Evolutionary conservation across 2,888 invertebrate genomes (phyloP).

Genomic region (Furcula furcula): DNA sequence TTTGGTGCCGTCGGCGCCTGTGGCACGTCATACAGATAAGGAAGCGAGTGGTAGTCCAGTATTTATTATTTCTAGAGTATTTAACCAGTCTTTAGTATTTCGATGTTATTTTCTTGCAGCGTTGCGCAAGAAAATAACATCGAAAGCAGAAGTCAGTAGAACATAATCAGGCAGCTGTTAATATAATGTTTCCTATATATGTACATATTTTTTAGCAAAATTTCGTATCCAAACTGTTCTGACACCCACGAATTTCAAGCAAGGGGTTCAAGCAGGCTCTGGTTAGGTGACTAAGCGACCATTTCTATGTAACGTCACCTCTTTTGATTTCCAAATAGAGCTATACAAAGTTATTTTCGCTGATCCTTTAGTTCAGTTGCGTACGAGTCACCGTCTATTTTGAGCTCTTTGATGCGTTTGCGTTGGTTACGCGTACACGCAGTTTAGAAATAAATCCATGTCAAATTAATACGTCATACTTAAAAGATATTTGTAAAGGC

Average conservation of each 20-base stretch:
- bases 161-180: too few species aligned
- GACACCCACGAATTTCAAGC: not conserved
- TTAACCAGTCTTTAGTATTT: not conserved
- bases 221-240: not conserved
- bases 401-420: constrained; percentile 50
- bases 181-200: too few species aligned
- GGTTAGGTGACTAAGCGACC: constrained; percentile 40
- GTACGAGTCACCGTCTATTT: constrained; percentile 69
- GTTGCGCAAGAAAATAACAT: too few species aligned
- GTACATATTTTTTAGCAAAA: too few species aligned
- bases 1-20: constrained; percentile 52
- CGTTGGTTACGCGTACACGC: constrained; percentile 13
- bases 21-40: constrained; percentile 45
- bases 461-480: constrained; percentile 1
- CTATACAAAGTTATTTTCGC: constrained; percentile 49
- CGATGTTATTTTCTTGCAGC: not conserved
- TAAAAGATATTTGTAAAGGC: too few species aligned
- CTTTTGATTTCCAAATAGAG: constrained; percentile 47
- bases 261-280: not conserved
- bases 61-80: constrained; percentile 23
- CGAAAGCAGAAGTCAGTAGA: too few species aligned
- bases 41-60: constrained; percentile 39
- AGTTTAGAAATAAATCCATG: not conserved
- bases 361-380: constrained; percentile 44
- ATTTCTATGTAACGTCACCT: constrained; percentile 39